Base-by-base conservation (phyloP, 2,888 invertebrate genomes). In the Andrena camellia region DNA sequence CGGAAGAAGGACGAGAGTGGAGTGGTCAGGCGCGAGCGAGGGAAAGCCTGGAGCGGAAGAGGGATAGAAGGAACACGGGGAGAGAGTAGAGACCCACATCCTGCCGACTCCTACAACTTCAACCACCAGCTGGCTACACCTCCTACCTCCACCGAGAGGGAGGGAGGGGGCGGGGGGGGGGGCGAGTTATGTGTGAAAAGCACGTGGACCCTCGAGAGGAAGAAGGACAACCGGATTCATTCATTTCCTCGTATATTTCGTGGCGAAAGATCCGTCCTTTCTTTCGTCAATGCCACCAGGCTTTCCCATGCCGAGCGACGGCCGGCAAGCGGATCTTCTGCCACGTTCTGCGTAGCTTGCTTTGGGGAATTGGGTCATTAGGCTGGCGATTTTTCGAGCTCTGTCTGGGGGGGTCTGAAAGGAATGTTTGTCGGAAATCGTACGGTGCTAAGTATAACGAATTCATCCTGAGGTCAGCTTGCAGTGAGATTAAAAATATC, bases 101-200 rank as follows among this genome's bases (percentile, higher is more conserved):
- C 90, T 92, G 90, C 85, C 89, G 90, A 92, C 92, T 93, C 92
- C 92, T 93, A 92, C 92, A 92, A 93, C 92, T 93, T 92, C 86
- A 87, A 89, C 89, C 90, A 91, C 91, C 91, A 92, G 92, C 92
- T 92, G 92, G 92, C 89, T 91, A 86, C 90, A 86, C 89, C 90
- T 91, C 87, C 88, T 89, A 86, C 90, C 89, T 86, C 86, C 83
- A 75, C 87, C 69, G 20, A 26, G 35, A 33, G 68, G 35, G 13
- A 17, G 17, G 23, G 26, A 5, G 35, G 7, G 3, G 10, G 10
- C 6, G 10, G 5, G 26, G 23, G 1, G n/a, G 86, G 88, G 90
- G 86, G 82, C 85, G 88, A 85, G 88, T 90, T 89, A 91, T 90
- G 90, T 89, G 87, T 90, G 88, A 88, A 91, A 91, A 90, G 89